Evolutionary conservation across 2,888 invertebrate genomes (phyloP).

Genomic region (Notocelia uddmanniana): DNA sequence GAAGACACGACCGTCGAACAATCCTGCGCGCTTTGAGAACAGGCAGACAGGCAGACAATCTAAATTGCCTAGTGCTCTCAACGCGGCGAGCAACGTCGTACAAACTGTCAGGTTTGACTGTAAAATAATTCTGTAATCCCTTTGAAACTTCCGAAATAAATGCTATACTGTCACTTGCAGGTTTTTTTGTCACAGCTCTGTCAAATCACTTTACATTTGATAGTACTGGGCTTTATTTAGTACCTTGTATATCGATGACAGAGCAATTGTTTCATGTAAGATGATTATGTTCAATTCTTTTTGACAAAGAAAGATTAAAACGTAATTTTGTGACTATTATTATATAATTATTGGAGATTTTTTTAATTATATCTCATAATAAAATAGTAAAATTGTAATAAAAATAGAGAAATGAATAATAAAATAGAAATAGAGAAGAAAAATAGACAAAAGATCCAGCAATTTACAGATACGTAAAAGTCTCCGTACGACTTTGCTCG

Average conservation of each 20-base stretch:
- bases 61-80: constrained; percentile 11
- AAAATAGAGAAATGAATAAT: too few species aligned
- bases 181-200: neutral
- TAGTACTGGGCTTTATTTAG: neutral
- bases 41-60: constrained; percentile 41
- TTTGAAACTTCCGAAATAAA: neutral
- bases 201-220: neutral
- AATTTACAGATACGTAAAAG: neutral
- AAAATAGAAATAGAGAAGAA: neutral
- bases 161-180: neutral
- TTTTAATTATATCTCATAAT: too few species aligned
- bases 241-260: too few species aligned
- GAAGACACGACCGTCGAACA: constrained; percentile 61
- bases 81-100: constrained; percentile 19
- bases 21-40: constrained; percentile 55
- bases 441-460: neutral
- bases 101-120: constrained; percentile 21
- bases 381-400: too few species aligned
- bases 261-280: too few species aligned
- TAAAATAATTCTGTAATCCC: neutral
- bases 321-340: too few species aligned
- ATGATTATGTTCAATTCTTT: too few species aligned
- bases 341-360: too few species aligned
- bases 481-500: constrained; percentile 29
- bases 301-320: too few species aligned